A percentile compares a stretch with the other conserved stretches of the same genome.
Evolutionary conservation across 2,797 vertebrate genomes (phyloP).

Genomic region (Argentina silus): DNA sequence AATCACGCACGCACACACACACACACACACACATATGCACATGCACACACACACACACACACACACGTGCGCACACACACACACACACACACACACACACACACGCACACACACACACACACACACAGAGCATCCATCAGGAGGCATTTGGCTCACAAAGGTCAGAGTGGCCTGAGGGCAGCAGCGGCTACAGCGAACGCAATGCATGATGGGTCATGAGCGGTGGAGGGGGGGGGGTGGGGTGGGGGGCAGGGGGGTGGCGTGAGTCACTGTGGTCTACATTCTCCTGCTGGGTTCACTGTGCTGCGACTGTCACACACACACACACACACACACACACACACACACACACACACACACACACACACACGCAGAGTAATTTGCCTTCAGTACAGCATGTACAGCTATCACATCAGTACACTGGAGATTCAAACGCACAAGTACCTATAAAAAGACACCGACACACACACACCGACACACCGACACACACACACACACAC

Average conservation of each 20-base stretch:
- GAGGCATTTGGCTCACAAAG: slow-evolving; percentile 74
- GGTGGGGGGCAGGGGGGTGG: slow-evolving; percentile 26
- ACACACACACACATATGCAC: background rate
- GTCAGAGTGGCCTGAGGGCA: slow-evolving; percentile 66
- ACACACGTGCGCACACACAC: background rate
- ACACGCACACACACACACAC: slow-evolving; percentile 27
- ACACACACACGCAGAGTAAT: background rate
- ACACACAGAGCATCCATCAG: slow-evolving; percentile 61
- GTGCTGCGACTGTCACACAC: slow-evolving; percentile 32
- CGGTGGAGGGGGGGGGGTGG: slow-evolving; percentile 30
- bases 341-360: background rate
- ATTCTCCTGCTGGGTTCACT: slow-evolving; percentile 45
- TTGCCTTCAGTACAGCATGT: no score
- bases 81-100: slow-evolving; percentile 3
- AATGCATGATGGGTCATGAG: slow-evolving; percentile 62
- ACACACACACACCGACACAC: background rate
- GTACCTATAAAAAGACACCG: no score
- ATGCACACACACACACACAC: background rate
- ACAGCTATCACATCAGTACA: no score
- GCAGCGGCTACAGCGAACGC: slow-evolving; percentile 53
- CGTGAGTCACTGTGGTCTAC: slow-evolving; percentile 47
- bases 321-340: background rate
- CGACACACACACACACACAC: no score
- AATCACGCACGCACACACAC: background rate
- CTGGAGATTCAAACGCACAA: no score